These are phyloP conservation scores for Paraplagusia blochii DNA, from an alignment of 2,113 vertebrate genomes.

Conservation along the genomic window DNA sequence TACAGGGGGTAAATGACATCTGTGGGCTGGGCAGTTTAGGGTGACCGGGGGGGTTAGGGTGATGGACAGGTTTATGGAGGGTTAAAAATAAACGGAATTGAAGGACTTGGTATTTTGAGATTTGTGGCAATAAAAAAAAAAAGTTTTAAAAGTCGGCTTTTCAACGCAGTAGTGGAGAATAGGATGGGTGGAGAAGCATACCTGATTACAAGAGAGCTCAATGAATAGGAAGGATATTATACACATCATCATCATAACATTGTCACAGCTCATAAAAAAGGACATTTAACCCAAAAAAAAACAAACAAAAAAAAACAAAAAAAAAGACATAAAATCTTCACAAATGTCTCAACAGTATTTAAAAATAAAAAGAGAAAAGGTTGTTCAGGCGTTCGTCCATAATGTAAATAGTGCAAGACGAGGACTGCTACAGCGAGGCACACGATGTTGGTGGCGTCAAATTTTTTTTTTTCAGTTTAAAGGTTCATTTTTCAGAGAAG, in stretches of 20 bases:
- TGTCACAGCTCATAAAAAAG: slow-evolving; percentile 86
- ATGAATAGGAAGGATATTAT: slow-evolving; percentile 77
- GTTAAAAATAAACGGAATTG: slow-evolving; percentile 42
- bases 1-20: slow-evolving; percentile 18
- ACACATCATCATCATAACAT: slow-evolving; percentile 74
- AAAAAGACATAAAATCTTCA: slow-evolving; percentile 88
- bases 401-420: slow-evolving; percentile 89
- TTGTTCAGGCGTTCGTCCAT: slow-evolving; percentile 84
- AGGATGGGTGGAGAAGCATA: slow-evolving; percentile 65
- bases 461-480: slow-evolving; percentile 32
- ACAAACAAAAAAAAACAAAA: too few relatives aligned
- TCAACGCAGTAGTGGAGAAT: slow-evolving; percentile 19
- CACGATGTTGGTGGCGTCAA: slow-evolving; percentile 74
- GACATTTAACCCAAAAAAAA: slow-evolving; percentile 67
- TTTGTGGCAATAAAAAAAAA: slow-evolving; percentile 26
- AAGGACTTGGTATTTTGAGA: slow-evolving; percentile 10
- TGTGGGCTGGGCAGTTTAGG: slow-evolving; percentile 26
- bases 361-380: slow-evolving; percentile 84
- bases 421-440: slow-evolving; percentile 88
- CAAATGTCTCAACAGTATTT: slow-evolving; percentile 89
- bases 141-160: slow-evolving; percentile 33
- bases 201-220: slow-evolving; percentile 82
- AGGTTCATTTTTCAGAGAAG: slow-evolving; percentile 18
- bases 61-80: slow-evolving; percentile 32
- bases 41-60: background rate